phyloP scores from a whole-genome alignment of 2,888 invertebrate genomes.

The Melieria omissa region DNA sequence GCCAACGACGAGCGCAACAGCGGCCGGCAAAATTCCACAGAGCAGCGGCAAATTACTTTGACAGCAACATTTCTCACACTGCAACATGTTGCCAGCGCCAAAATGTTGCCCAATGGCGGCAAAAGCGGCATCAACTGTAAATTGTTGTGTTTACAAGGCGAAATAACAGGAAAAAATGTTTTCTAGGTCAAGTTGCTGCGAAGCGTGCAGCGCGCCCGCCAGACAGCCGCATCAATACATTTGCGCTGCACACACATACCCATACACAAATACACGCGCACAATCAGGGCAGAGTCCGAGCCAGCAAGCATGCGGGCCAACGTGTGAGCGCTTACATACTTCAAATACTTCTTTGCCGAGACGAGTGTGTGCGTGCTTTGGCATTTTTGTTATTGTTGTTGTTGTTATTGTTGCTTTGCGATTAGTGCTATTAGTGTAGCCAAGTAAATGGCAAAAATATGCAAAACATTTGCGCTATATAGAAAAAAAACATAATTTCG shows the following conservation, averaged over 20 bases:
- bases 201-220: neutral
- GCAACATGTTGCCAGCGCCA: constrained; percentile 44
- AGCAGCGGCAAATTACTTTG: too few relatives aligned
- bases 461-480: too few relatives aligned
- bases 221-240: neutral
- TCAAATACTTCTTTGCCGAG: neutral
- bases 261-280: constrained; percentile 10
- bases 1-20: too few relatives aligned
- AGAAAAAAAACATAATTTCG: too few relatives aligned
- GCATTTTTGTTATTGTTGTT: neutral
- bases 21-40: too few relatives aligned
- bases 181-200: constrained; percentile 64
- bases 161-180: constrained; percentile 66
- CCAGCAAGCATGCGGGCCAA: too few relatives aligned
- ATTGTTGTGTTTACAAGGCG: constrained; percentile 50
- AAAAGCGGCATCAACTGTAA: constrained; percentile 52
- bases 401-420: neutral
- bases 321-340: neutral
- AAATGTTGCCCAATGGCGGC: constrained; percentile 18
- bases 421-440: too few relatives aligned
- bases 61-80: neutral
- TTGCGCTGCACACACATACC: constrained; percentile 6
- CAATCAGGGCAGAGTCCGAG: neutral
- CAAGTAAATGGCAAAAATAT: too few relatives aligned
- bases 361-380: neutral